These are phyloP conservation scores for Drosophila funebris DNA, from an alignment of 1,140 invertebrate species.

Conservation along the genomic window DNA sequence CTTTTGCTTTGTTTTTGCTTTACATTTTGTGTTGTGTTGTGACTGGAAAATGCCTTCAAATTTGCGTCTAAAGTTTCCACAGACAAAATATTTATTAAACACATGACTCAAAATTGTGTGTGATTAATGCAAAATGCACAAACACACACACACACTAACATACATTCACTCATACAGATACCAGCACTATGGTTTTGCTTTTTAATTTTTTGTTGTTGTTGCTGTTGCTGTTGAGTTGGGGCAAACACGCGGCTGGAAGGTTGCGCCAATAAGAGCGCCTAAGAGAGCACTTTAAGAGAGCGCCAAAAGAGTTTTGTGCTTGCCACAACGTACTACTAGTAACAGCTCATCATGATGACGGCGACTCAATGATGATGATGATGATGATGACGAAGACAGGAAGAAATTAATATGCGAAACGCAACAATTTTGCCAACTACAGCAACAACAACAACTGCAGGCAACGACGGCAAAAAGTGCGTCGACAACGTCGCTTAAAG, in stretches of 20 bases:
- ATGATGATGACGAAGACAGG: slow-evolving; percentile 69
- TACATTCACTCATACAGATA: not conserved
- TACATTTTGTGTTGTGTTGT: slow-evolving; percentile 41
- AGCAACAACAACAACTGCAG: slow-evolving; percentile 42
- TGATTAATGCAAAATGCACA: slow-evolving; percentile 28
- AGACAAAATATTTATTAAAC: slow-evolving; percentile 68
- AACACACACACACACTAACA: not conserved
- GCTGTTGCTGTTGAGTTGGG: too few species aligned
- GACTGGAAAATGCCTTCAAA: slow-evolving; percentile 68
- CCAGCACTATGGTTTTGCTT: not conserved
- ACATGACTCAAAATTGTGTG: slow-evolving; percentile 58
- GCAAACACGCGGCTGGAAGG: slow-evolving; percentile 53
- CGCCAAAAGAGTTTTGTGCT: slow-evolving; percentile 29
- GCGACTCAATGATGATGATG: slow-evolving; percentile 26
- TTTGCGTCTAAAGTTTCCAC: slow-evolving; percentile 44
- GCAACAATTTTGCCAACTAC: slow-evolving; percentile 82
- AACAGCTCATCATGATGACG: slow-evolving; percentile 50
- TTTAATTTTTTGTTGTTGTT: slow-evolving; percentile 5
- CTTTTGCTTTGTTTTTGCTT: slow-evolving; percentile 58
- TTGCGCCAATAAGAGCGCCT: slow-evolving; percentile 71
- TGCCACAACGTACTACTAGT: slow-evolving; percentile 17
- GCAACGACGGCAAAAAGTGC: slow-evolving; percentile 47
- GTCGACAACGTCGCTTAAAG: slow-evolving; percentile 48
- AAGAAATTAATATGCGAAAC: slow-evolving; percentile 83
- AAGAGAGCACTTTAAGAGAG: slow-evolving; percentile 54